Conservation (phyloP, 2,797 vertebrate species). For the Muscicapa comitata region DNA sequence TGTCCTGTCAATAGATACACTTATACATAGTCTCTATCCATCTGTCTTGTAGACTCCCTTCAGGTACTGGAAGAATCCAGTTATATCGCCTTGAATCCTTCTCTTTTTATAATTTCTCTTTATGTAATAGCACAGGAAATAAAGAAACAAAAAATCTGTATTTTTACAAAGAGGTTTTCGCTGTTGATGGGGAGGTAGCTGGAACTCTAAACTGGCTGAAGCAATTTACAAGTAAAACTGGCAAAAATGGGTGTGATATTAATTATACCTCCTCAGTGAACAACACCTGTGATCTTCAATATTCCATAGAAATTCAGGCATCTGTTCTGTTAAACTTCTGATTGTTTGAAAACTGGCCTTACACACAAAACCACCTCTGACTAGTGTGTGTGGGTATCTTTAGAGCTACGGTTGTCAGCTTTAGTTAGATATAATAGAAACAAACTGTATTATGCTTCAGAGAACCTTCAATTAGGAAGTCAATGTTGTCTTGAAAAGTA, state of each 20-base stretch:
- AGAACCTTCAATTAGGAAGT: background rate
- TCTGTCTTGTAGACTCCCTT: background rate
- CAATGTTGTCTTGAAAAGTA: background rate
- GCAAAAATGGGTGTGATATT: background rate
- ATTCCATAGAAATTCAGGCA: background rate
- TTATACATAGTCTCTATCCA: background rate
- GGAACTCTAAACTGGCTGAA: background rate
- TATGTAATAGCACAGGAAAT: background rate
- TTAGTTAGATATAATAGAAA: background rate
- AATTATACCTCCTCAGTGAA: background rate
- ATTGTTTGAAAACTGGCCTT: conserved; percentile 2
- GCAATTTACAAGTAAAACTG: background rate
- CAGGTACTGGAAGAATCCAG: background rate
- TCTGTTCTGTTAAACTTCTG: conserved; percentile 25
- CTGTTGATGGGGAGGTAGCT: background rate
- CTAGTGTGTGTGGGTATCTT: background rate
- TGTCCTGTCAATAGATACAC: too few species aligned
- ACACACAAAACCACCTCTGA: background rate
- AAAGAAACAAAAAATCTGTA: background rate
- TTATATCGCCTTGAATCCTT: background rate
- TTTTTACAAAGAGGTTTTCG: background rate
- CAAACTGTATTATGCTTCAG: background rate
- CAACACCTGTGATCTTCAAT: background rate
- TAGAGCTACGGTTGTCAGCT: background rate
- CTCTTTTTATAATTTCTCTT: background rate